These are phyloP conservation scores for Mythimna impura DNA, from an alignment of 2,888 invertebrate genomes.

Conservation along the genomic window DNA sequence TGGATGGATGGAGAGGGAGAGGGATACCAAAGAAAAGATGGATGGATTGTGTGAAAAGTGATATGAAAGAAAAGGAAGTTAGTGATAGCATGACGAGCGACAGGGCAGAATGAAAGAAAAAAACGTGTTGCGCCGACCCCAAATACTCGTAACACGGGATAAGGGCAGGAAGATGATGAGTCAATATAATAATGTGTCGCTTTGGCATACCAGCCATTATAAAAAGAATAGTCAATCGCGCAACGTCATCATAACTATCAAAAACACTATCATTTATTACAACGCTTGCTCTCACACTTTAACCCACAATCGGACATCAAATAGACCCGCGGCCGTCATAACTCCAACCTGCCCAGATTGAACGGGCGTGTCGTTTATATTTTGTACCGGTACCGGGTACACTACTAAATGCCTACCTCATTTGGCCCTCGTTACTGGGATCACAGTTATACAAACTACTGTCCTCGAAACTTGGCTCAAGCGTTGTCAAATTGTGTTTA, in stretches of 20 bases:
- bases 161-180: too few relatives aligned
- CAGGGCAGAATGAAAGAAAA: too few relatives aligned
- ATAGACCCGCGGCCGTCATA: constrained; percentile 80
- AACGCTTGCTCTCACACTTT: constrained; percentile 58
- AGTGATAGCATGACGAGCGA: too few relatives aligned
- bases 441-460: constrained; percentile 71
- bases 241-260: background rate
- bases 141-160: too few relatives aligned
- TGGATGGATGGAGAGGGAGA: too few relatives aligned
- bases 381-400: constrained; percentile 67
- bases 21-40: too few relatives aligned
- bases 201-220: too few relatives aligned
- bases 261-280: background rate
- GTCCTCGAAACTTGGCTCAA: constrained; percentile 50
- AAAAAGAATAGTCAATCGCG: too few relatives aligned
- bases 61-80: too few relatives aligned
- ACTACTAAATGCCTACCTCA: constrained; percentile 67
- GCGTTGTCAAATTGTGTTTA: constrained; percentile 59
- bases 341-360: constrained; percentile 80
- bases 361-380: constrained; percentile 77
- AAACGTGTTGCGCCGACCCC: too few relatives aligned
- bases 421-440: constrained; percentile 74
- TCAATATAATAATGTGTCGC: too few relatives aligned
- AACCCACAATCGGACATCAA: constrained; percentile 66
- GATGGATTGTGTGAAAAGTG: too few relatives aligned